Evolutionary conservation across 2,797 vertebrate species (phyloP).

Genomic region (Darevskia mixta): DNA sequence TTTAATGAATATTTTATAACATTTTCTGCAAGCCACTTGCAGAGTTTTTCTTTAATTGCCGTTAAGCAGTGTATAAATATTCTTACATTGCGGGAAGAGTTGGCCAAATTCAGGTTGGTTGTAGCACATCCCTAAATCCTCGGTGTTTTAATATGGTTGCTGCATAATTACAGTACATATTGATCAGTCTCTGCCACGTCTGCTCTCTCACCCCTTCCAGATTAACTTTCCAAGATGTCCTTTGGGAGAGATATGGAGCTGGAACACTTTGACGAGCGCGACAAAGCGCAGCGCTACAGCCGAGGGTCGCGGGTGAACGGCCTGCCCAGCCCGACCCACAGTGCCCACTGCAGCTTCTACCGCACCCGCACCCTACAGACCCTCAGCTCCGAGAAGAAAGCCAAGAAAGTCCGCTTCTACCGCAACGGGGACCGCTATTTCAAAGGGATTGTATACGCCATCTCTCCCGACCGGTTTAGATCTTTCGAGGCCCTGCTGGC

Average conservation of each 20-base stretch:
- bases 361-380: slow-evolving; percentile 94
- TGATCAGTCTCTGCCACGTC: background rate
- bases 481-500: slow-evolving; percentile 95
- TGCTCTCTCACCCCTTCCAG: slow-evolving; percentile 59
- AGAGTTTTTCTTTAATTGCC: too few relatives aligned
- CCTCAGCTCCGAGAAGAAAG: slow-evolving; percentile 95
- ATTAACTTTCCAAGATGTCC: slow-evolving; percentile 77
- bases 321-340: slow-evolving; percentile 95
- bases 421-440: slow-evolving; percentile 98
- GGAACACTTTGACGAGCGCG: slow-evolving; percentile 97
- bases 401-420: slow-evolving; percentile 98
- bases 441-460: slow-evolving; percentile 97
- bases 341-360: slow-evolving; percentile 98
- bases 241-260: slow-evolving; percentile 91
- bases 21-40: too few relatives aligned
- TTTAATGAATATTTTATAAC: too few relatives aligned
- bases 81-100: background rate
- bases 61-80: too few relatives aligned
- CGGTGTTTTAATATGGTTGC: background rate
- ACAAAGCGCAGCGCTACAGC: slow-evolving; percentile 92
- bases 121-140: background rate
- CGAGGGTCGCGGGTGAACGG: slow-evolving; percentile 92
- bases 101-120: background rate
- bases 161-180: slow-evolving; percentile 24
- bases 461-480: slow-evolving; percentile 94